phyloP scores from a whole-genome alignment of 2,888 invertebrate species.

The Prosapia bicincta region DNA sequence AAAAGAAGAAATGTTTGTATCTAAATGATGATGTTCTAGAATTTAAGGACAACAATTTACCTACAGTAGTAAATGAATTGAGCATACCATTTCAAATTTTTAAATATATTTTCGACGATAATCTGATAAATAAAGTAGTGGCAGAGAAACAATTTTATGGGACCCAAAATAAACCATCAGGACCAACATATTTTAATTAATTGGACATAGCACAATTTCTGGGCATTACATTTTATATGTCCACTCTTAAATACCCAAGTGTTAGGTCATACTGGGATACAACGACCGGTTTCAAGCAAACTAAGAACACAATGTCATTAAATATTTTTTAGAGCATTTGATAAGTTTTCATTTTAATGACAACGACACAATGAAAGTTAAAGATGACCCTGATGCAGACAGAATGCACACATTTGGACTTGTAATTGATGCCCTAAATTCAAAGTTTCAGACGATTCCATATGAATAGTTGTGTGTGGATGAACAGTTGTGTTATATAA shows the following conservation, averaged over 20 bases:
- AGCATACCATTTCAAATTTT: background rate
- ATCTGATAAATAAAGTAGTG: conserved; percentile 31
- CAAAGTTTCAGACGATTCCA: conserved; percentile 11
- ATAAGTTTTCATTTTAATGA: conserved; percentile 20
- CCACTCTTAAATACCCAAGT: background rate
- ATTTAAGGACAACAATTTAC: background rate
- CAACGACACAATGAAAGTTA: background rate
- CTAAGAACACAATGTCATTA: conserved; percentile 10
- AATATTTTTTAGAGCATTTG: conserved; percentile 8
- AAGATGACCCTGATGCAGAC: conserved; percentile 11
- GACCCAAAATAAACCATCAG: conserved; percentile 17
- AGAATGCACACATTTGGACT: conserved; percentile 17
- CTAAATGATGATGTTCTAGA: background rate
- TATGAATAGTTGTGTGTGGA: conserved; percentile 19
- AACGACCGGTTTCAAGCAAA: conserved; percentile 4
- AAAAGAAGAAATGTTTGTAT: background rate
- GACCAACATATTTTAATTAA: background rate
- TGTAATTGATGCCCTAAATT: background rate
- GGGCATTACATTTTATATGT: conserved; percentile 12
- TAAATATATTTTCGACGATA: conserved; percentile 29
- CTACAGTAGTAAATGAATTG: background rate
- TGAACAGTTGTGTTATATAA: conserved; percentile 33
- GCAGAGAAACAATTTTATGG: conserved; percentile 17
- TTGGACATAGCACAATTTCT: background rate
- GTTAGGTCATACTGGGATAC: conserved; percentile 4